Evolutionary conservation across 2,888 invertebrate species (phyloP).

Genomic region (Amphimallon solstitiale): DNA sequence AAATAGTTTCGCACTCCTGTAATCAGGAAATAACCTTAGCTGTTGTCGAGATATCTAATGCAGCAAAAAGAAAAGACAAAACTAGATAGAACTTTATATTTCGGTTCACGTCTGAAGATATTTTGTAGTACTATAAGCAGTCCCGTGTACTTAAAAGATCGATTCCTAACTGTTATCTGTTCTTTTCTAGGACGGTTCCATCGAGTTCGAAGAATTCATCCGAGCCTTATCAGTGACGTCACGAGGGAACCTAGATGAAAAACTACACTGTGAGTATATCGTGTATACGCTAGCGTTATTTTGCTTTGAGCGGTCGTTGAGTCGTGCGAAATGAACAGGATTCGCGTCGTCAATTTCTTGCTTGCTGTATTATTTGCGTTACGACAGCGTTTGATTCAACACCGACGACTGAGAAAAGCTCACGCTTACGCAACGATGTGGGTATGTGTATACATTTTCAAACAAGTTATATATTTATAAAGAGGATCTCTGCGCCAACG

Average conservation of each 20-base stretch:
- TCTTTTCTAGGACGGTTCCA: constrained; percentile 90
- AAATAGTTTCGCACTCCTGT: too few species aligned
- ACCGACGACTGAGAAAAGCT: too few species aligned
- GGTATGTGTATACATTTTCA: too few species aligned
- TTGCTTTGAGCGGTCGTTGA: not conserved
- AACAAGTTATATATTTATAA: too few species aligned
- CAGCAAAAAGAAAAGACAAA: too few species aligned
- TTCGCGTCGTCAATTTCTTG: not conserved
- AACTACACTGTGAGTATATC: constrained; percentile 92
- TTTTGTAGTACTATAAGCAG: not conserved
- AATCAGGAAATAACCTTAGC: too few species aligned
- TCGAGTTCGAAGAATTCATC: constrained; percentile 99
- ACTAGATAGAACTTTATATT: too few species aligned
- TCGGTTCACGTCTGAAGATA: too few species aligned
- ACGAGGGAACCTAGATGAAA: constrained; percentile 97
- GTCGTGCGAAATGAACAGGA: too few species aligned
- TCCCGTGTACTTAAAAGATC: constrained; percentile 20
- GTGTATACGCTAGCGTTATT: not conserved
- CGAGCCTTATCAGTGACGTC: constrained; percentile 98
- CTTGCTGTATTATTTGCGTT: constrained; percentile 11
- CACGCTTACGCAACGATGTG: too few species aligned
- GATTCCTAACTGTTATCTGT: constrained; percentile 34
- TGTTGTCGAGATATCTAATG: too few species aligned
- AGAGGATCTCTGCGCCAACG: too few species aligned
- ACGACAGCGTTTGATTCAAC: not conserved